A percentile compares a stretch with the other conserved stretches of the same genome.
These are phyloP conservation scores for Mormyrus lacerda DNA, from an alignment of 2,113 vertebrate genomes.

Conservation along the genomic window DNA sequence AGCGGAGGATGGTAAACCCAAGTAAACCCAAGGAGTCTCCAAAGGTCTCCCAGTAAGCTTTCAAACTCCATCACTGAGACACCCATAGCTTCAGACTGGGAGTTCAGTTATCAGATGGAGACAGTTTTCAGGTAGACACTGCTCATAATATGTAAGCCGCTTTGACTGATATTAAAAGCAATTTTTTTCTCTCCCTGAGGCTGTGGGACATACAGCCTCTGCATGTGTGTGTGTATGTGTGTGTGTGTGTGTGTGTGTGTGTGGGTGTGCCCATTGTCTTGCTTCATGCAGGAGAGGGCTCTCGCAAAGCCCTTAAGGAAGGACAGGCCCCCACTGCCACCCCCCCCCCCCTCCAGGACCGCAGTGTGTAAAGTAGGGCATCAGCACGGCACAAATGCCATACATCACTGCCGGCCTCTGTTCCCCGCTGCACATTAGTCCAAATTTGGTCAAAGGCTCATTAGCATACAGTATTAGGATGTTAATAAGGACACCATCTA, in stretches of 20 bases:
- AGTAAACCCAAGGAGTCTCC: not conserved
- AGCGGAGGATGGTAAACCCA: not conserved
- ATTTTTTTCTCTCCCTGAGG: not conserved
- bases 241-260: not conserved
- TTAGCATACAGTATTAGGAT: conserved; percentile 12
- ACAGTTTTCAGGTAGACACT: not conserved
- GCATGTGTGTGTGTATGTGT: not conserved
- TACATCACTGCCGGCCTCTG: not conserved
- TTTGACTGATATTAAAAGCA: conserved; percentile 5
- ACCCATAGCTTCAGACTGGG: not conserved
- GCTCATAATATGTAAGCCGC: not conserved
- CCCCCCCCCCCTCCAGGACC: not conserved
- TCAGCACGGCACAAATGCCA: not conserved
- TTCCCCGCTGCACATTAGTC: not conserved
- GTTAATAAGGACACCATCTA: not conserved
- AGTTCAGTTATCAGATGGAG: not conserved
- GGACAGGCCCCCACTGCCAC: not conserved
- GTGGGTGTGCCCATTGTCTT: not conserved
- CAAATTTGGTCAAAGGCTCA: conserved; percentile 7
- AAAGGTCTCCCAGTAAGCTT: not conserved
- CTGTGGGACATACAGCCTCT: not conserved
- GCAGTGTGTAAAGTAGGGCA: conserved; percentile 14
- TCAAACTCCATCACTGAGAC: not conserved
- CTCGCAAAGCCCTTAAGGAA: not conserved
- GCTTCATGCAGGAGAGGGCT: not conserved